phyloP scores from a whole-genome alignment of 2,888 invertebrate species.

The Pseudococcus viburni region DNA sequence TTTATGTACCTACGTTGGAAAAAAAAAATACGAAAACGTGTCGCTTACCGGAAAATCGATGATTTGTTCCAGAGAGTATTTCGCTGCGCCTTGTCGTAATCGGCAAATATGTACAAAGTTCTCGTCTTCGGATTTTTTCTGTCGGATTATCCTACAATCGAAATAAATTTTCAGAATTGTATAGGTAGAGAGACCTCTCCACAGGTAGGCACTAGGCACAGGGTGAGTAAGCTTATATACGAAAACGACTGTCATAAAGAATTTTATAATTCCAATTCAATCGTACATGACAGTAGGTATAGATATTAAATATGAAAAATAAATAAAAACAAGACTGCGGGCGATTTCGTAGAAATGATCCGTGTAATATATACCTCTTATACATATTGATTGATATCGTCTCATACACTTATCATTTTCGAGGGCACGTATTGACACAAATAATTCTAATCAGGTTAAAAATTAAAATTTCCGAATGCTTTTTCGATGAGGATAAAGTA shows the following conservation, averaged over 20 bases:
- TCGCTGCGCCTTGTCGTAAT: conserved; percentile 78
- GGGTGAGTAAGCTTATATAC: background rate
- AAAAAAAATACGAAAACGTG: background rate
- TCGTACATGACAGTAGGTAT: background rate
- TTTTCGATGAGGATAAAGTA: background rate
- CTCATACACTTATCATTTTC: conserved; percentile 17
- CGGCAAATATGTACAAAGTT: conserved; percentile 79
- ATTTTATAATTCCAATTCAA: conserved; percentile 19
- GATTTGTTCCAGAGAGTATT: conserved; percentile 77
- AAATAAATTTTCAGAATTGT: background rate
- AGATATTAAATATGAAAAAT: conserved; percentile 30
- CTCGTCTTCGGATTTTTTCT: conserved; percentile 77
- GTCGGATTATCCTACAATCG: conserved; percentile 74
- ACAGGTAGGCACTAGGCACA: background rate
- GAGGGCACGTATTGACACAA: conserved; percentile 35
- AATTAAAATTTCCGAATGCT: background rate
- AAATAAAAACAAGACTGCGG: background rate
- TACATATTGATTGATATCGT: conserved; percentile 47
- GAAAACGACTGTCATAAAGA: background rate
- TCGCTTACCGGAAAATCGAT: conserved; percentile 79
- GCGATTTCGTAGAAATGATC: conserved; percentile 41
- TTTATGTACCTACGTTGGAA: background rate
- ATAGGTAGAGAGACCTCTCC: background rate
- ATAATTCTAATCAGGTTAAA: conserved; percentile 40
- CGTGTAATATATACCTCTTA: conserved; percentile 8